phyloP scores from a whole-genome alignment of 2,888 invertebrate species.

The Aporophyla nigra region DNA sequence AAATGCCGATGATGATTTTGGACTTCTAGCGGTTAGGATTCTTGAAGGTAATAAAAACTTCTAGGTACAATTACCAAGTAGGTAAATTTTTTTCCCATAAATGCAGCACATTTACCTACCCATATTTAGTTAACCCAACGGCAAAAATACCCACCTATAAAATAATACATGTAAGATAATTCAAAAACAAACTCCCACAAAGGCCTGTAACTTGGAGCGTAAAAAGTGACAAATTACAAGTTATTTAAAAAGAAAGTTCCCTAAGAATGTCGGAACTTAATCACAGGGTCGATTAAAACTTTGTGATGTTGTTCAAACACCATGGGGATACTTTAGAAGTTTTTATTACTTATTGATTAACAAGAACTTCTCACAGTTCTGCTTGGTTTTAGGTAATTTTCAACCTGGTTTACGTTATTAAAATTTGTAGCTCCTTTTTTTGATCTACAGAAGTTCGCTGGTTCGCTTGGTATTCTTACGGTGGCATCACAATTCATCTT shows the following conservation, averaged over 20 bases:
- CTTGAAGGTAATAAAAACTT: not conserved
- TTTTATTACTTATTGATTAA: constrained; percentile 66
- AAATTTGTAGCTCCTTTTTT: not conserved
- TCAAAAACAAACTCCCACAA: constrained; percentile 48
- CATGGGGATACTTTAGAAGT: constrained; percentile 56
- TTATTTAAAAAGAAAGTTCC: constrained; percentile 60
- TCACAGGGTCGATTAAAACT: constrained; percentile 67
- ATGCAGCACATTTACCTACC: not conserved
- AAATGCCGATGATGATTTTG: not conserved
- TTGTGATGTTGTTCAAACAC: constrained; percentile 59
- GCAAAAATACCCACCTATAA: constrained; percentile 10
- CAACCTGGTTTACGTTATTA: not conserved
- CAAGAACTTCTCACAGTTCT: constrained; percentile 31
- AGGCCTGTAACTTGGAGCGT: constrained; percentile 47
- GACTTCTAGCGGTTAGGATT: not conserved
- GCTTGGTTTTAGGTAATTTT: constrained; percentile 18
- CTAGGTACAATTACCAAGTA: not conserved
- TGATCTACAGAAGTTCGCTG: no score
- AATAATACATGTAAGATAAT: constrained; percentile 40
- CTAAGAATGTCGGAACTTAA: constrained; percentile 62
- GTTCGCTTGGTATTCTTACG: no score
- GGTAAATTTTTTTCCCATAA: not conserved
- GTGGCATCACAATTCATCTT: no score
- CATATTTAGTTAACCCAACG: not conserved
- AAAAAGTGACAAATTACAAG: constrained; percentile 67